Conservation (phyloP, 1,140 invertebrate genomes). For the Carposina sasakii region DNA sequence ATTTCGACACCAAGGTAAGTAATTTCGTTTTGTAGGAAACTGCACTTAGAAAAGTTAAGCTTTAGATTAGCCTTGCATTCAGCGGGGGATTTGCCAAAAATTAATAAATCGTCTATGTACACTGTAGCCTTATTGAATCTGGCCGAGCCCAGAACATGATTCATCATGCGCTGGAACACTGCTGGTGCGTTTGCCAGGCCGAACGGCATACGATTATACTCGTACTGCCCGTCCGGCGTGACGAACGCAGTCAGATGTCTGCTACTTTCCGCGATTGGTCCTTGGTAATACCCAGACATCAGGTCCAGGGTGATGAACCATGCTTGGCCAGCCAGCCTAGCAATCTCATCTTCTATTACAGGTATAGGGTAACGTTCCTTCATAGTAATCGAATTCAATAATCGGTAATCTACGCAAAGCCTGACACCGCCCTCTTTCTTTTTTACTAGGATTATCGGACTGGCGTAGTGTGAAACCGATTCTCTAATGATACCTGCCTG, state of each 20-base stretch:
- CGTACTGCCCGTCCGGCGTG: constrained; percentile 32
- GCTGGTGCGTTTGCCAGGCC: constrained; percentile 30
- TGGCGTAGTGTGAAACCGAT: constrained; percentile 21
- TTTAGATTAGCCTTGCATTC: constrained; percentile 11
- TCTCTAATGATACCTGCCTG: constrained; percentile 9
- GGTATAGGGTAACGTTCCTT: constrained; percentile 60
- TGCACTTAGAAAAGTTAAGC: constrained; percentile 11
- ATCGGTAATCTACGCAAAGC: constrained; percentile 47
- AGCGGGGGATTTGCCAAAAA: constrained; percentile 7
- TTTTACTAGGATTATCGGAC: constrained; percentile 21
- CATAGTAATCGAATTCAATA: constrained; percentile 56
- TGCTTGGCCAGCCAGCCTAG: constrained; percentile 21
- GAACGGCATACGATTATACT: constrained; percentile 30
- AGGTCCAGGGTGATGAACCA: constrained; percentile 39
- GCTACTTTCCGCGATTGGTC: not conserved
- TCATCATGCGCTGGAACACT: constrained; percentile 28
- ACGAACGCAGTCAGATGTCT: constrained; percentile 3
- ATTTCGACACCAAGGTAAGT: constrained; percentile 13
- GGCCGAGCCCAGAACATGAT: not conserved
- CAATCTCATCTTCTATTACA: constrained; percentile 58
- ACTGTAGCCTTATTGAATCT: constrained; percentile 3
- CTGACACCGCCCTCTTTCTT: constrained; percentile 24
- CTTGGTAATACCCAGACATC: not conserved
- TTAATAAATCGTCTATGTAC: constrained; percentile 24
- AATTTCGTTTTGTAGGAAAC: constrained; percentile 14